phyloP scores from a whole-genome alignment of 2,113 vertebrate genomes.

The human (Homo sapiens) region GRCh38 chr6:75599501-75600000 shows the following conservation, averaged over 20 bases:
- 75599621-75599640: not conserved
- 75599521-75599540: not conserved
- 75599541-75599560: not conserved
- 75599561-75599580: not conserved
- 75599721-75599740: not conserved
- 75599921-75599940: not conserved
- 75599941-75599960: not conserved
- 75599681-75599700: not conserved
- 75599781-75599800: too few species aligned
- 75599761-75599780: not conserved
- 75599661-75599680: not conserved
- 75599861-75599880: too few species aligned
- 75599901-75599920: too few species aligned
- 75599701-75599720: not conserved
- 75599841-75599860: too few species aligned
- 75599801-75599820: too few species aligned
- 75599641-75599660: not conserved
- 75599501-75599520: not conserved
- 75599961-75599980: not conserved
- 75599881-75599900: too few species aligned
- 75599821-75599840: too few species aligned
- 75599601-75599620: not conserved
- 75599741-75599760: not conserved
- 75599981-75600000: too few species aligned
- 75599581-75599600: not conserved